These are phyloP conservation scores for Nipponacmea schrenckii DNA, from an alignment of 2,888 invertebrate genomes.

Conservation along the genomic window DNA sequence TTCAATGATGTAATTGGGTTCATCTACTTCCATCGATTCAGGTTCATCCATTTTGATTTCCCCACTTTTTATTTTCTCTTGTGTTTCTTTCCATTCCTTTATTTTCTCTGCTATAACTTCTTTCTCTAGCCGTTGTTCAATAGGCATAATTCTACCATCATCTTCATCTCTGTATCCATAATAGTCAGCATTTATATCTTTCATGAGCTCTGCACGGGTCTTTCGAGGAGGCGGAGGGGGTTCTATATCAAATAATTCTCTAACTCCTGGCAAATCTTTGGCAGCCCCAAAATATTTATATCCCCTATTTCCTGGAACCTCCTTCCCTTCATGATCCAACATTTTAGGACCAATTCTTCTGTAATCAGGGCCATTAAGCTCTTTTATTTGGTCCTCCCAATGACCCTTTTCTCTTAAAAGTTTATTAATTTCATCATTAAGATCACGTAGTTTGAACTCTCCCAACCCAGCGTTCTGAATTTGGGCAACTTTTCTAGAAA, in stretches of 20 bases:
- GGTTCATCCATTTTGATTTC: constrained; percentile 68
- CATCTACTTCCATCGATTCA: constrained; percentile 69
- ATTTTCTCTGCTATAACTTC: constrained; percentile 75
- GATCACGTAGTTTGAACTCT: constrained; percentile 95
- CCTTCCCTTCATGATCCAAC: constrained; percentile 74
- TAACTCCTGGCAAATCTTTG: constrained; percentile 95
- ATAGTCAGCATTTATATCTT: constrained; percentile 97
- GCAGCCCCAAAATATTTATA: constrained; percentile 98
- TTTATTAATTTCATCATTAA: constrained; percentile 99
- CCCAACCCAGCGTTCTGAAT: constrained; percentile 99
- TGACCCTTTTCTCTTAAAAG: constrained; percentile 93
- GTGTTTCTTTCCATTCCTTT: constrained; percentile 78
- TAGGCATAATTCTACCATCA: constrained; percentile 90
- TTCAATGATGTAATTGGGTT: constrained; percentile 76
- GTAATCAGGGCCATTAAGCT: constrained; percentile 91
- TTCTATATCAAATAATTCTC: constrained; percentile 93
- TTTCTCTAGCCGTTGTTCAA: constrained; percentile 85
- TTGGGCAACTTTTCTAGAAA: constrained; percentile 97
- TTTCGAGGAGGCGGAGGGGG: constrained; percentile 88
- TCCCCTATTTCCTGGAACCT: constrained; percentile 96
- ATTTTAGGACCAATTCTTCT: constrained; percentile 85
- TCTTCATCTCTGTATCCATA: constrained; percentile 99
- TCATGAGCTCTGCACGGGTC: constrained; percentile 95
- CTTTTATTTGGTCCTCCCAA: constrained; percentile 97
- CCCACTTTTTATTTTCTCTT: constrained; percentile 63